These are phyloP conservation scores for Drosophila pectinifera DNA, from an alignment of 1,140 invertebrate species.

Conservation along the genomic window DNA sequence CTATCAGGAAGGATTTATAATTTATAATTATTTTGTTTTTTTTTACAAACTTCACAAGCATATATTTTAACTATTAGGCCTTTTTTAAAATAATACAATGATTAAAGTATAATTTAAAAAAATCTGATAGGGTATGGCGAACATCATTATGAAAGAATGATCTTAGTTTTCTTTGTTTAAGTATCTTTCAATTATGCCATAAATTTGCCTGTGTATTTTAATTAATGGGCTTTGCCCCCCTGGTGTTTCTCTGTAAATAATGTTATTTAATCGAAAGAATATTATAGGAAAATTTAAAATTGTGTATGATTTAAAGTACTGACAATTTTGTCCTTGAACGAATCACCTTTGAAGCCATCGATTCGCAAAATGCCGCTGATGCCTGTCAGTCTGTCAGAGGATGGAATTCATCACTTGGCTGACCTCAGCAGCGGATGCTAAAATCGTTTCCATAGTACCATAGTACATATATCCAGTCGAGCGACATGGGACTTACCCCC, in stretches of 20 bases:
- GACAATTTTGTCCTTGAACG: constrained; percentile 1
- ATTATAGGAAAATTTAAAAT: constrained; percentile 1
- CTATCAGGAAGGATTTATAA: too few relatives aligned
- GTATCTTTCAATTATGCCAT: constrained; percentile 59
- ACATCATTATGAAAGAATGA: not conserved
- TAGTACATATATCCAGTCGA: constrained; percentile 30
- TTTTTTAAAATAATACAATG: not conserved
- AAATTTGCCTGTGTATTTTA: constrained; percentile 51
- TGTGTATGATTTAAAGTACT: constrained; percentile 36
- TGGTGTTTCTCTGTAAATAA: constrained; percentile 44
- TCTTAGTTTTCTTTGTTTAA: constrained; percentile 29
- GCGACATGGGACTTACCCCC: constrained; percentile 9
- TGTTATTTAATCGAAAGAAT: constrained; percentile 45
- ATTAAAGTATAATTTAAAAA: not conserved
- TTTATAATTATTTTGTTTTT: too few relatives aligned
- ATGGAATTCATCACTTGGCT: constrained; percentile 19
- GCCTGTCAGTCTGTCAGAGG: constrained; percentile 56
- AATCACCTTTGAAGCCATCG: not conserved
- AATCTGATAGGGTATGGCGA: not conserved
- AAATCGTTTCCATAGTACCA: constrained; percentile 55
- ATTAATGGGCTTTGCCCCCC: constrained; percentile 50
- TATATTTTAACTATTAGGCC: not conserved
- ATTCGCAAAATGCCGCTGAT: constrained; percentile 7
- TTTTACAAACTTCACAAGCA: not conserved
- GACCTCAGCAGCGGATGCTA: constrained; percentile 37